Percentiles rank a stretch among this genome's conserved stretches.
These are phyloP conservation scores for Aporophyla lueneburgensis DNA, from an alignment of 2,888 invertebrate genomes.

Conservation along the genomic window DNA sequence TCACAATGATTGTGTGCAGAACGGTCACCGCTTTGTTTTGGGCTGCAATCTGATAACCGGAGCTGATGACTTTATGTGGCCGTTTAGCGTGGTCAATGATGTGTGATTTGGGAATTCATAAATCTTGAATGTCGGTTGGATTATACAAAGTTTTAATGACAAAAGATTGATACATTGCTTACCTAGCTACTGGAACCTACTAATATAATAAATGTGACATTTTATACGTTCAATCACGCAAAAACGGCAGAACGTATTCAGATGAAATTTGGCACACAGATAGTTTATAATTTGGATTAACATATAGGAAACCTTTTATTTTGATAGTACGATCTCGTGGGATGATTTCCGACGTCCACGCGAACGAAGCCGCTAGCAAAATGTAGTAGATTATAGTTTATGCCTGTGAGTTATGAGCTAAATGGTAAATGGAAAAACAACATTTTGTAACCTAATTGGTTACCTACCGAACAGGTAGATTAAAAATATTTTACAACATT, in stretches of 20 bases:
- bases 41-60: constrained; percentile 23
- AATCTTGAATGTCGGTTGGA: neutral
- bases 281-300: too few species aligned
- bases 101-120: neutral
- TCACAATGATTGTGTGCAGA: constrained; percentile 71
- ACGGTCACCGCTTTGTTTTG: constrained; percentile 40
- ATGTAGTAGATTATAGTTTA: neutral
- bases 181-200: neutral
- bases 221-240: too few species aligned
- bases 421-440: neutral
- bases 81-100: neutral
- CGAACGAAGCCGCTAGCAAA: too few species aligned
- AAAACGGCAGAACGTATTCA: too few species aligned
- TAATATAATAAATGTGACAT: too few species aligned
- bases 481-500: neutral
- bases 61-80: constrained; percentile 11
- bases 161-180: neutral
- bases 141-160: neutral
- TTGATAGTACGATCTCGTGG: too few species aligned
- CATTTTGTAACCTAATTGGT: too few species aligned
- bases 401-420: neutral
- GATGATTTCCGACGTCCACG: too few species aligned
- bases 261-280: too few species aligned
- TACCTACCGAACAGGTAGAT: neutral
- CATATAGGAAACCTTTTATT: too few species aligned